Evolutionary conservation across 2,888 invertebrate species (phyloP).

Genomic region (Crematogaster levior): DNA sequence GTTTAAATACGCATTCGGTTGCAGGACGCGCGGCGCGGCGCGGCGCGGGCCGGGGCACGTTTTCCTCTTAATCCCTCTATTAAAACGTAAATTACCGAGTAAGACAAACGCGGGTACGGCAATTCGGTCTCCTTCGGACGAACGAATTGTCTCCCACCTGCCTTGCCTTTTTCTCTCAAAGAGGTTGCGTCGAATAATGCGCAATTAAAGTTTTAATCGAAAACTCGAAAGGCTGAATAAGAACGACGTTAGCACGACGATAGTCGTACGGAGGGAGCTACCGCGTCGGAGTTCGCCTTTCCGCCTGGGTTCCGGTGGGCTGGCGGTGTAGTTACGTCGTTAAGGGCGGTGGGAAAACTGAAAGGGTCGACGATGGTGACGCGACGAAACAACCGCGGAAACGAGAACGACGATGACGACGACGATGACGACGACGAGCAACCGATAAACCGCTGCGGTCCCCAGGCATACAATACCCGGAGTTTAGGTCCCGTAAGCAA

Average conservation of each 20-base stretch:
- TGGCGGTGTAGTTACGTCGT: constrained; percentile 59
- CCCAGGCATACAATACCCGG: constrained; percentile 37
- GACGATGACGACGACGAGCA: not conserved
- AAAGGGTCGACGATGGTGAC: constrained; percentile 40
- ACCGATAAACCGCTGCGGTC: constrained; percentile 45
- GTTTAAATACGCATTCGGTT: constrained; percentile 46
- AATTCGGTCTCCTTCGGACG: constrained; percentile 31
- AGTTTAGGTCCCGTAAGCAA: constrained; percentile 44
- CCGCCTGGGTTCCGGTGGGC: constrained; percentile 31
- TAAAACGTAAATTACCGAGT: constrained; percentile 50
- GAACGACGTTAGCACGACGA: constrained; percentile 33
- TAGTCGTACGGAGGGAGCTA: constrained; percentile 14
- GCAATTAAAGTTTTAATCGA: constrained; percentile 75
- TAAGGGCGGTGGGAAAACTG: constrained; percentile 58
- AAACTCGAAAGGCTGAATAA: constrained; percentile 53
- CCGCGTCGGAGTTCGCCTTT: constrained; percentile 43
- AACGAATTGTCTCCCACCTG: constrained; percentile 46
- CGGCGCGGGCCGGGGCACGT: not conserved
- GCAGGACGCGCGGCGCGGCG: not conserved
- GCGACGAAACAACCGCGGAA: constrained; percentile 41
- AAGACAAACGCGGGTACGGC: constrained; percentile 50
- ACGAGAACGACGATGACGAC: constrained; percentile 44
- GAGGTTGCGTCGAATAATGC: constrained; percentile 67
- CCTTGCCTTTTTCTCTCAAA: constrained; percentile 25
- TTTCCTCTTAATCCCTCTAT: constrained; percentile 45